Conservation (phyloP, 2,888 invertebrate species). For the Drosophila incognita region DNA sequence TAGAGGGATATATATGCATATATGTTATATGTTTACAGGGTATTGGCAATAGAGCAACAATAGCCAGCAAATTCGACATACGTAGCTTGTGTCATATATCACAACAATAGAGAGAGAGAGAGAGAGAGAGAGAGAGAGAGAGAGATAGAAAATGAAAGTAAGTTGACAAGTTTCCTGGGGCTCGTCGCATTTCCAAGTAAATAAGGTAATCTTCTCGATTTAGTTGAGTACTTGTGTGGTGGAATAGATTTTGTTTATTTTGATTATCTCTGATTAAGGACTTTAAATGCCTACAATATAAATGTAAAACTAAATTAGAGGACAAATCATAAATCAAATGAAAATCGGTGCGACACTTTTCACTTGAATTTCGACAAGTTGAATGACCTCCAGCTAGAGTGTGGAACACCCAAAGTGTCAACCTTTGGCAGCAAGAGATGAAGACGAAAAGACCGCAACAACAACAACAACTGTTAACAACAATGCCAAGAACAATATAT, state of each 20-base stretch:
- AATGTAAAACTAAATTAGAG: neutral
- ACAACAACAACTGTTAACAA: neutral
- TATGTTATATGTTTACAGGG: neutral
- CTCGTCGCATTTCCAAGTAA: constrained; percentile 10
- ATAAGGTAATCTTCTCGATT: neutral
- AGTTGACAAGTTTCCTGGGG: constrained; percentile 23
- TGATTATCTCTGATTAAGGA: neutral
- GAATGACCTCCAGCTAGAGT: neutral
- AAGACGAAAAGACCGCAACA: neutral
- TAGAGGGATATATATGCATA: neutral
- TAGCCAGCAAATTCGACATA: neutral
- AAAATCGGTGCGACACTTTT: neutral
- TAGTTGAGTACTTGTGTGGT: neutral
- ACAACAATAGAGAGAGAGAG: neutral
- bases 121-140: too few species aligned
- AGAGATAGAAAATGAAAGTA: neutral
- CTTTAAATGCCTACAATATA: neutral
- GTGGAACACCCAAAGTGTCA: neutral
- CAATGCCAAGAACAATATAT: neutral
- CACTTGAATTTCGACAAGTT: neutral
- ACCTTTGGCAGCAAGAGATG: neutral
- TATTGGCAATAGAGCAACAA: neutral
- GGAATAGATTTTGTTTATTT: neutral
- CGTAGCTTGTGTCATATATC: constrained; percentile 4
- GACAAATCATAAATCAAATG: neutral